Conservation (phyloP, 2,113 vertebrate species). For the Illadopsis cleaveri region DNA sequence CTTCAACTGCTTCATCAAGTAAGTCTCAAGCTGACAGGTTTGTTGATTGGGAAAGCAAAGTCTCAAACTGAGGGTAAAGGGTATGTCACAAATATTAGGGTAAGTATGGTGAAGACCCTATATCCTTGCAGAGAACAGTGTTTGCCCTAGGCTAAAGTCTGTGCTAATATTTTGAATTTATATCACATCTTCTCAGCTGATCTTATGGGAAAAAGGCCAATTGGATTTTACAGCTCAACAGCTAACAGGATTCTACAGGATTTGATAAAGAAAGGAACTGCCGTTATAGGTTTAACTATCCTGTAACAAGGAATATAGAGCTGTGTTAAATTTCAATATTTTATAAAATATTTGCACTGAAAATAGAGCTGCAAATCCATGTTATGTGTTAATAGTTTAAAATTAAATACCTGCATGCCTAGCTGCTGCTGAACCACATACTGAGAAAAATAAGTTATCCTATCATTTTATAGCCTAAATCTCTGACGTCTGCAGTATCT, state of each 20-base stretch:
- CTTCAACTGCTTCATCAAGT: conserved; percentile 51
- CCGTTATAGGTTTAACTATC: background rate
- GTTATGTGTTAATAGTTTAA: conserved; percentile 6
- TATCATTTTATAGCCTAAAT: background rate
- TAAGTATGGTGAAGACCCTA: conserved; percentile 11
- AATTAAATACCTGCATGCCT: background rate
- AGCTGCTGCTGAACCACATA: background rate
- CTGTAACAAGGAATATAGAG: background rate
- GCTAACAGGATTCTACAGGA: conserved; percentile 57
- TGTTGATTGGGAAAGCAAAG: conserved; percentile 47
- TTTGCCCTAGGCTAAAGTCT: conserved; percentile 31
- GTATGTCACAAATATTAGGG: conserved; percentile 58
- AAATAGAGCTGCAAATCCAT: conserved; percentile 22
- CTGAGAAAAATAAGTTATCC: background rate
- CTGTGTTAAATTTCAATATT: conserved; percentile 25
- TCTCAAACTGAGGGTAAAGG: conserved; percentile 43
- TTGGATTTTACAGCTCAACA: conserved; percentile 51
- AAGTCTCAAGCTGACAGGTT: conserved; percentile 50
- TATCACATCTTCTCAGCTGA: conserved; percentile 31
- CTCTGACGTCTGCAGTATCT: background rate
- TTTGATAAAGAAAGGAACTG: conserved; percentile 51
- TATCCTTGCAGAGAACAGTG: conserved; percentile 3
- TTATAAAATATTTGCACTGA: conserved; percentile 21
- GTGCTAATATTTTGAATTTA: conserved; percentile 48
- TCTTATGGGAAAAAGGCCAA: background rate